Evolutionary conservation across 1,140 invertebrate genomes (phyloP).

Genomic region (Andricus grossulariae): DNA sequence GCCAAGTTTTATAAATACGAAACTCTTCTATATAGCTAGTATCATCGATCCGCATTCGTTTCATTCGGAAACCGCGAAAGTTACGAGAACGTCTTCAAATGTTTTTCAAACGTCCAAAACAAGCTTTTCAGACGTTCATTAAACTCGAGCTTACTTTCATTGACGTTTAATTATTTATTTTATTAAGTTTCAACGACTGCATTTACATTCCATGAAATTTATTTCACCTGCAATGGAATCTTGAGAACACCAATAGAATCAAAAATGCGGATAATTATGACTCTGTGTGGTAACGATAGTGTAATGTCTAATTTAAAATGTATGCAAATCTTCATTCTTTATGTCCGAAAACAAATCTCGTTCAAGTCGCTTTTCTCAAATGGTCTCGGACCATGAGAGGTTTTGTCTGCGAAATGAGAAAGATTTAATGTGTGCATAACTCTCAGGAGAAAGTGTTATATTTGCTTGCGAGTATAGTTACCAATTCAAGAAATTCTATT

Average conservation of each 20-base stretch:
- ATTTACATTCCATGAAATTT: background rate
- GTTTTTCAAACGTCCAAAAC: background rate
- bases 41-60: no score
- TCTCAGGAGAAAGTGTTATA: background rate
- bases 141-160: background rate
- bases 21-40: no score
- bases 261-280: background rate
- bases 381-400: background rate
- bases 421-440: background rate
- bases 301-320: background rate
- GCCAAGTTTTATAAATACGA: no score
- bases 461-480: background rate
- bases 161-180: slow-evolving; percentile 9
- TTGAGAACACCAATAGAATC: background rate
- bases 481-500: background rate
- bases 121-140: background rate
- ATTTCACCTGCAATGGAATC: background rate
- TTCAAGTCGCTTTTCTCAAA: background rate
- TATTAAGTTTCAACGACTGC: background rate
- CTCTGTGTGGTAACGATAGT: background rate
- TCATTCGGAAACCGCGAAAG: background rate
- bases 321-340: background rate
- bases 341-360: background rate
- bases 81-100: no score
- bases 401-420: background rate